phyloP scores from a whole-genome alignment of 1,140 invertebrate genomes.

The Magallana gigas region DNA sequence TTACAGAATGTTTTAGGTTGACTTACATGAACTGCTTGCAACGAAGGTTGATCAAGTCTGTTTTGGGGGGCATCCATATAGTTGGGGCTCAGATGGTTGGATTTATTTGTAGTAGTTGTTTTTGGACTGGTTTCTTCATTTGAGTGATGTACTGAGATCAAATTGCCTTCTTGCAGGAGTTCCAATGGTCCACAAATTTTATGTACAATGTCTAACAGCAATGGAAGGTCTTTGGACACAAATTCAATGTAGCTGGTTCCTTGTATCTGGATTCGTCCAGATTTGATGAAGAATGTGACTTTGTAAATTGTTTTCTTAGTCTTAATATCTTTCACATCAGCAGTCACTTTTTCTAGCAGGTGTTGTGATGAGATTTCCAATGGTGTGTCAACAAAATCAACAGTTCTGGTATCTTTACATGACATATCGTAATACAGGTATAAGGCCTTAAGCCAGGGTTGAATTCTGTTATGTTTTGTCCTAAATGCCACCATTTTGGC shows the following conservation, averaged over 20 bases:
- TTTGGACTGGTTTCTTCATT: neutral
- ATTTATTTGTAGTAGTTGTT: neutral
- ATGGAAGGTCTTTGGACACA: neutral
- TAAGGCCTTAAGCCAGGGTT: too few species aligned
- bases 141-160: neutral
- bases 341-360: neutral
- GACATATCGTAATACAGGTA: too few species aligned
- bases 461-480: too few species aligned
- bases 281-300: neutral
- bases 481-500: too few species aligned
- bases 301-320: neutral
- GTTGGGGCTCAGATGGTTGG: neutral
- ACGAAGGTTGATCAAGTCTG: too few species aligned
- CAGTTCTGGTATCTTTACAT: too few species aligned
- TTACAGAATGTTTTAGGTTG: too few species aligned
- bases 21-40: too few species aligned
- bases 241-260: neutral
- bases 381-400: neutral
- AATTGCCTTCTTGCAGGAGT: neutral
- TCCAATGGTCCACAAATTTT: neutral
- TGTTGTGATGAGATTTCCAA: neutral
- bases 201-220: neutral
- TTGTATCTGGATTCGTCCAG: neutral
- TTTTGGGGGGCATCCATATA: too few species aligned
- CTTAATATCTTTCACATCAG: neutral